Evolutionary conservation across 2,113 vertebrate genomes (phyloP).

Genomic region (Hippocampus zosterae): DNA sequence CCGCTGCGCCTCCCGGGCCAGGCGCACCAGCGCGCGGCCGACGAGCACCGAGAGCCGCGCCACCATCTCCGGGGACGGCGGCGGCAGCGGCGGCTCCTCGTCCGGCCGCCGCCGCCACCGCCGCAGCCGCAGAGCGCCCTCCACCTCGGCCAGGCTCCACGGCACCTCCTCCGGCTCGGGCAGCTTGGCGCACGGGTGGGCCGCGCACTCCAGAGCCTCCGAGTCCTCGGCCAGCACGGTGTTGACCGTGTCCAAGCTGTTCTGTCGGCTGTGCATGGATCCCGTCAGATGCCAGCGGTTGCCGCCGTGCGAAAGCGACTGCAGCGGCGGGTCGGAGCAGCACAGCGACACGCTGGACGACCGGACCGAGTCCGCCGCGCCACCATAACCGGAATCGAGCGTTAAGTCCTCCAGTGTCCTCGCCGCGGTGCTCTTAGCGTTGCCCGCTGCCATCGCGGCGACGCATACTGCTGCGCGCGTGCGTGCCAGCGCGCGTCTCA

Average conservation of each 20-base stretch:
- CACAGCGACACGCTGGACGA: constrained; percentile 79
- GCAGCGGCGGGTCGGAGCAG: constrained; percentile 72
- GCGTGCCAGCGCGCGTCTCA: neutral
- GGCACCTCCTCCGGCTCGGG: constrained; percentile 76
- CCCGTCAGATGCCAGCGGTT: constrained; percentile 95
- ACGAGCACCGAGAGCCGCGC: constrained; percentile 82
- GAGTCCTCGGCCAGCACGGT: constrained; percentile 83
- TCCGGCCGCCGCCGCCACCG: constrained; percentile 46
- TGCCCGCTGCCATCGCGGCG: constrained; percentile 90
- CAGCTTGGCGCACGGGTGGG: constrained; percentile 76
- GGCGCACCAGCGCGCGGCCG: constrained; percentile 74
- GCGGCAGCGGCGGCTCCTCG: constrained; percentile 53
- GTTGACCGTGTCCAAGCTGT: constrained; percentile 97
- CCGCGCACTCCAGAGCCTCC: constrained; percentile 89
- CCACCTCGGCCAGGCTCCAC: constrained; percentile 75
- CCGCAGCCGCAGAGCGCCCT: constrained; percentile 64
- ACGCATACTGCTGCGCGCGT: constrained; percentile 85
- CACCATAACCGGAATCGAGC: constrained; percentile 81
- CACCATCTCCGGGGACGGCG: constrained; percentile 75
- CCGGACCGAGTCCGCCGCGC: constrained; percentile 77
- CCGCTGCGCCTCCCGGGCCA: constrained; percentile 76
- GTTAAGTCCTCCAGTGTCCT: constrained; percentile 82
- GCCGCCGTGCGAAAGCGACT: constrained; percentile 67
- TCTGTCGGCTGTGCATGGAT: constrained; percentile 96
- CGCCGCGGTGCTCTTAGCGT: constrained; percentile 77